phyloP scores from a whole-genome alignment of 92 coral and sea anemone genomes.

The Actinostola sp. region DNA sequence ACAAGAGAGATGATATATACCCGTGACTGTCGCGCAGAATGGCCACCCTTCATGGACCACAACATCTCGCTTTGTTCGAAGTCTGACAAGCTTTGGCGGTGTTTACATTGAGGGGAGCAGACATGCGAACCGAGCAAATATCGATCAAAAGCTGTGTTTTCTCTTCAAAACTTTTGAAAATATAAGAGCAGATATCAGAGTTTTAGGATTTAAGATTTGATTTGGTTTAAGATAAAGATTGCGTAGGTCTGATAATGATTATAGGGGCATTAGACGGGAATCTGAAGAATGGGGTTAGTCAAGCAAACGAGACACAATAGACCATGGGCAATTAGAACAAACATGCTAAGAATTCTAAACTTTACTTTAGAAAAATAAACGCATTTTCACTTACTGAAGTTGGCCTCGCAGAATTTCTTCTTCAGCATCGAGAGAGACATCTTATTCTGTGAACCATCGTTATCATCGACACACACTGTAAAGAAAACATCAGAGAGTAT shows the following conservation, averaged over 20 bases:
- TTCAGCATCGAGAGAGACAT: background rate
- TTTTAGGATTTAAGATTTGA: no score
- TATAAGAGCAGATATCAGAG: no score
- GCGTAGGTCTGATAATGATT: background rate
- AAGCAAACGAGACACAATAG: background rate
- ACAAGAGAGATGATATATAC: no score
- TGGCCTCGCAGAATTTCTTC: conserved; percentile 5
- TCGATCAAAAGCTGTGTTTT: no score
- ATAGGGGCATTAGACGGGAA: background rate
- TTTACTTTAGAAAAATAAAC: background rate
- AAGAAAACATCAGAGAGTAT: background rate
- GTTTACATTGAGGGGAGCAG: no score
- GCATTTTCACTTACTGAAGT: background rate
- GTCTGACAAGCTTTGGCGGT: no score
- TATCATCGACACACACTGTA: conserved; percentile 4
- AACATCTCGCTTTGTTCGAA: no score
- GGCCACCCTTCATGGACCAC: no score
- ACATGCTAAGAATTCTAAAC: conserved; percentile 5
- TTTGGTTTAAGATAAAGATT: no score
- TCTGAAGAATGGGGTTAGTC: background rate
- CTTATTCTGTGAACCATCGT: background rate
- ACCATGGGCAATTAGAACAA: background rate
- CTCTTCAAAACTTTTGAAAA: no score
- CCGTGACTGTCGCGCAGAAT: no score
- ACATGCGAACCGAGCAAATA: no score